Evolutionary conservation across 2,797 vertebrate genomes (phyloP).

Genomic region (Etheostoma perlongum): DNA sequence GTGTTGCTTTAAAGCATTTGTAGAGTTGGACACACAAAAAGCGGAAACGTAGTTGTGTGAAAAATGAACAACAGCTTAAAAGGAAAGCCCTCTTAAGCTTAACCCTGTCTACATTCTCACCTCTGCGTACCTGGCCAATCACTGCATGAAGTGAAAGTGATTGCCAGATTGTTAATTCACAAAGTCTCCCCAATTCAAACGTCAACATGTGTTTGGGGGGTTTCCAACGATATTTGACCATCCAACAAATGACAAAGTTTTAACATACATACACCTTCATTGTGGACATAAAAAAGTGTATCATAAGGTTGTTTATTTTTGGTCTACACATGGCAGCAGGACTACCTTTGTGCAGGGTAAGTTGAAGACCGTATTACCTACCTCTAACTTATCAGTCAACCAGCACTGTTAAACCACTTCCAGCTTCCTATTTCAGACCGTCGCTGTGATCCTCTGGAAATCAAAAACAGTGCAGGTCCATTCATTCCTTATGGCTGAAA

Average conservation of each 20-base stretch:
- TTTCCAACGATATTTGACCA: neutral
- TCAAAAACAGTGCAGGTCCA: constrained; percentile 50
- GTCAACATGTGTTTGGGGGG: neutral
- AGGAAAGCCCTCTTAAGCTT: neutral
- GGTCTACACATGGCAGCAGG: neutral
- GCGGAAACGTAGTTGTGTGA: neutral
- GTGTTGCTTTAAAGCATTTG: too few relatives aligned
- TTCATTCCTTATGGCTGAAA: constrained; percentile 48
- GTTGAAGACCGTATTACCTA: neutral
- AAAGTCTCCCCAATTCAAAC: neutral
- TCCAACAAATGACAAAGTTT: neutral
- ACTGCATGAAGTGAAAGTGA: neutral
- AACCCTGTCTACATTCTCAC: neutral
- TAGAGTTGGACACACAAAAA: too few relatives aligned
- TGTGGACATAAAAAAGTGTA: neutral
- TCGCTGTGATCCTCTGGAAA: constrained; percentile 28
- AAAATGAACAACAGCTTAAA: neutral
- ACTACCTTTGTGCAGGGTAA: constrained; percentile 8
- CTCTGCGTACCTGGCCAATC: neutral
- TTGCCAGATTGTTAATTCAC: neutral
- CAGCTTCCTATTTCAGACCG: constrained; percentile 42
- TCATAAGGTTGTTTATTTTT: constrained; percentile 1
- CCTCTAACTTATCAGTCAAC: constrained; percentile 2
- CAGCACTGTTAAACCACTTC: constrained; percentile 22
- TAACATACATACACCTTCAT: neutral